Base-by-base conservation (phyloP, 2,113 vertebrate genomes). In the Climacteris rufus region DNA sequence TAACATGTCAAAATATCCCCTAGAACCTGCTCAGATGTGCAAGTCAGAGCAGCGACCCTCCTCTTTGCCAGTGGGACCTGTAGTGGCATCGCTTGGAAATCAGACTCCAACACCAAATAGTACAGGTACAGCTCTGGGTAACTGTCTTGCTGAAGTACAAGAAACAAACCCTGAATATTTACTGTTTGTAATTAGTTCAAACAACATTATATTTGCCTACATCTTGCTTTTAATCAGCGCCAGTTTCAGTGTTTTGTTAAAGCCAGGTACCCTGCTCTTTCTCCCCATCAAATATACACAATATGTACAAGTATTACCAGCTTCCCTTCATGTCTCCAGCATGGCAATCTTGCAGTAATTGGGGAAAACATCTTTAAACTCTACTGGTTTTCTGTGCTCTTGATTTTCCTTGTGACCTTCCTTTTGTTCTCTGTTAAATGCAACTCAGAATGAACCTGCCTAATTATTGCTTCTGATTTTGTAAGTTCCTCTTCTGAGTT, bases 21-120 rank as follows among this genome's bases (percentile, higher is more conserved):
- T 94, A 99, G 99, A 99, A 97, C 97, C 98, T 97, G 97, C 98
- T 97, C 99, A 99, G 98, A 87, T 99, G 97, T 99, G 99, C 98
- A 99, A 99, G 98, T 98, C 98, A 89, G 99, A 99, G 98, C 99
- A 98, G 95, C 98, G 99, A 91, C 99, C 99, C n/a, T 99, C 99
- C 23, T 99, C 99, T 47, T 96, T 99, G 96, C 98, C 99, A 10
- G 99, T 99, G 94, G 99, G 99, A 96, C 98, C 99, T 52, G 98
- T 98, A 31, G 98, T 99, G 97, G 98, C 99, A n/a, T 98, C 99
- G 11, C 98, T 99, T 91, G 99, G 99, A 92, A 99, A 98, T 97
- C 99, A 99, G 97, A 99, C 99, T 89, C 99, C 99, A 83, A 99
- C 99, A 94, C 99, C 99, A 96, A 99, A 99, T 96, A 99, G 99